phyloP scores from a whole-genome alignment of 2,113 vertebrate species.

The Colistium nudipinnis region DNA sequence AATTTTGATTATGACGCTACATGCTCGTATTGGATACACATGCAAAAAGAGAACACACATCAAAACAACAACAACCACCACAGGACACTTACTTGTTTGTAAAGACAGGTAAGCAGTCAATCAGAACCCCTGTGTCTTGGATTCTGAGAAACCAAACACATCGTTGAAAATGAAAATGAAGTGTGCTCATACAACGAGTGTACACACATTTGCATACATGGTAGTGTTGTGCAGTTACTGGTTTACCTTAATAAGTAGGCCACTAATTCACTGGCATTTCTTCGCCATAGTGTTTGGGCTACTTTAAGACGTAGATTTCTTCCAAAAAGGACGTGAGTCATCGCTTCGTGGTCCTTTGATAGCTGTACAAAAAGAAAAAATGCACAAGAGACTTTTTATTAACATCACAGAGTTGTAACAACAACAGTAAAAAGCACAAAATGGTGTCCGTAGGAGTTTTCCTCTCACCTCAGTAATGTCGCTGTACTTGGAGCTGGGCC shows the following conservation, averaged over 20 bases:
- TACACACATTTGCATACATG: not conserved
- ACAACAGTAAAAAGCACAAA: not conserved
- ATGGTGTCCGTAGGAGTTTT: not conserved
- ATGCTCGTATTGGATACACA: not conserved
- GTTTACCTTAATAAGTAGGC: slow-evolving; percentile 94
- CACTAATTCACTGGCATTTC: slow-evolving; percentile 94
- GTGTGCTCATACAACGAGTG: not conserved
- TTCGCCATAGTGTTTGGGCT: slow-evolving; percentile 96
- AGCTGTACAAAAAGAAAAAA: slow-evolving; percentile 79
- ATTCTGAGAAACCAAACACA: slow-evolving; percentile 82
- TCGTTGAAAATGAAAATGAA: slow-evolving; percentile 4
- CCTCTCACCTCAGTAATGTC: slow-evolving; percentile 91
- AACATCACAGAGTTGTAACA: not conserved
- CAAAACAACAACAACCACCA: not conserved
- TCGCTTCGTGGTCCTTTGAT: slow-evolving; percentile 96
- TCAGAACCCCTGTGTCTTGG: slow-evolving; percentile 92
- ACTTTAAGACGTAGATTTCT: slow-evolving; percentile 94
- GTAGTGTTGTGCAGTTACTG: not conserved
- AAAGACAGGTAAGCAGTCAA: slow-evolving; percentile 95
- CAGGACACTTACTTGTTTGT: slow-evolving; percentile 89
- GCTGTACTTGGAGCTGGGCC: slow-evolving; percentile 90
- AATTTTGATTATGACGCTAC: not conserved
- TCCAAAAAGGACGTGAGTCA: slow-evolving; percentile 95
- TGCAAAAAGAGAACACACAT: not conserved
- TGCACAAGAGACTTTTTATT: slow-evolving; percentile 5